Base-by-base conservation (phyloP, 2,888 invertebrate species). In the Masnerella sp. region DNA sequence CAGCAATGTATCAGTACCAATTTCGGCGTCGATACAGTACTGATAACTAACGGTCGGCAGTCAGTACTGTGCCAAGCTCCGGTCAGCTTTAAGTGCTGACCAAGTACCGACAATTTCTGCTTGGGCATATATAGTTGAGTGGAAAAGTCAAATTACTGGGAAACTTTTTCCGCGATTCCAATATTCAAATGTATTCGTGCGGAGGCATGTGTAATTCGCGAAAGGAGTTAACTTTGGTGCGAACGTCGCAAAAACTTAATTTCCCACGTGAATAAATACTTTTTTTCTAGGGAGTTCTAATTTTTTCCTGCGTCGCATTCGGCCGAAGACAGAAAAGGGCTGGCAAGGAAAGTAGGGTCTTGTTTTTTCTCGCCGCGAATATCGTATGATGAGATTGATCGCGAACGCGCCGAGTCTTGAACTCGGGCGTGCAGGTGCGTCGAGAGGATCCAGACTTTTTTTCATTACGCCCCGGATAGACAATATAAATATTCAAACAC, bases 231-330 rank as follows among this genome's bases (percentile, higher is more conserved):
- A 68, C 51, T 68, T 72, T 58, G 73, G 68, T 73, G 68, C 68
- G 73, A 73, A 73, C 56, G 58, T 58, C 47, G 68, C 64, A 69
- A 74, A 74, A 74, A 70, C 47, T 67, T 65, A 22, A 70, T 74
- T 74, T 74, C 74, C 74, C 74, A 74, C 74, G 70, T 67, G 74
- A 70, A 71, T 62, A 74, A 74, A 67, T 70, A 70, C 51, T 40
- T 74, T 69, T 74, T 65, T 67, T 49, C 49, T 22, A 45, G 32
- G n/a, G 43, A 65, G 72, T 69, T 74, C 64, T 52, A 64, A 52
- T 52, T 62, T 51, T 64, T 69, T 42, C 22, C 20, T 8, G 11
- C 25, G 47, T 49, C 64, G 36, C 18, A 38, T 61, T 74, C 59
- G 62, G 43, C 42, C 28, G 58, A 65, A 65, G 74, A 74, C 70